Evolutionary conservation across 1,140 invertebrate species (phyloP), one percentile per base, ranked within the genome.

Genomic region (Calliphora vicina): DNA sequence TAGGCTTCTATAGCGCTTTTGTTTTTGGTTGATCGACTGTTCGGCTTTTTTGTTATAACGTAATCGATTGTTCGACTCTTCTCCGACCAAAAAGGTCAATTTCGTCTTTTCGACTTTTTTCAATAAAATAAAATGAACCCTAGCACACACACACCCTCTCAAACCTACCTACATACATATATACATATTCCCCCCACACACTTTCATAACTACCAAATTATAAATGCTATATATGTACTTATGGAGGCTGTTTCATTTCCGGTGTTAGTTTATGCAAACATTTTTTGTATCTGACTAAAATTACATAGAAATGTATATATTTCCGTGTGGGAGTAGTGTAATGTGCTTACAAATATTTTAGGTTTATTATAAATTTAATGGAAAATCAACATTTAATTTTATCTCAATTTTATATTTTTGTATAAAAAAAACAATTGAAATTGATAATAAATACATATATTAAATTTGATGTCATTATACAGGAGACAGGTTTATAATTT

Each of bases 241-340:
- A 67, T 67, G 20, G 61, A 67, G 61, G 61, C 61, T 23, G 61
- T 67, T 67, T 67, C n/a, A 67, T 67, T 23, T 67, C 61, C 61
- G 61, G 61, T 67, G 61, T 67, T 23, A 50, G 45, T 67, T 67
- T 25, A 23, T 12, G 20, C 9, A 50, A 50, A 17, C 61, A 1
- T 67, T 67, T 67, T 67, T 67, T 35, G 35, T 35, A 35, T 35
- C 35, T 35, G 10, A 35, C 35, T 17, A 23, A 67, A 67, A 23
- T 67, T 23, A 67, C n/a, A 23, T 20, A 67, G n/a, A 67, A 67
- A 23, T 67, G 20, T 67, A 25, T 12, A 67, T 67, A 25, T 67
- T 23, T 67, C 20, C 61, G 61, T 57, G n/a, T 67, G 57, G 57
- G 17, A 67, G 8, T 20, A 23, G 0, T 23, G n/a, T 20, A 0